Evolutionary conservation across 2,113 vertebrate genomes (phyloP), one percentile per base, ranked within the genome.

Genomic region (Zapornia atra): DNA sequence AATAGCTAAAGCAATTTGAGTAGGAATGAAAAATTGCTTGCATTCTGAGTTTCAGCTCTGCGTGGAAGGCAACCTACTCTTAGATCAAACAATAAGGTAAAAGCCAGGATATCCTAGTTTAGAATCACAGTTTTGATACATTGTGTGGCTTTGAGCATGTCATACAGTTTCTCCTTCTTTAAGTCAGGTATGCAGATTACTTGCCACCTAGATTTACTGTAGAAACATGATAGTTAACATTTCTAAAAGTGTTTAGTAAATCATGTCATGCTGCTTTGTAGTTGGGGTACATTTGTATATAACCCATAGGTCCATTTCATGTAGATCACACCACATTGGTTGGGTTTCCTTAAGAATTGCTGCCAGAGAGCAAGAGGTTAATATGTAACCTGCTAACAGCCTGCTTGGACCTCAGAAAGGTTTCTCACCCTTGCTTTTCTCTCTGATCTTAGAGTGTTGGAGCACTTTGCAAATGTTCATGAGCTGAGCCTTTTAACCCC

Each of bases 1-100:
- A 96, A 94, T 97, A 96, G 69, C 51, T 90, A 68, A 93, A 90
- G 80, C 65, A 82, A 56, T 90, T 94, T 93, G 76, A 90, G 88
- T 69, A 88, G 80, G 76, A 88, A 76, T 68, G 80, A 95, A 88
- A 93, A 92, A 88, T 84, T 0, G 0, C 65, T 92, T 89, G 72
- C 72, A 69, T 59, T 40, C 87, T 25, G 83, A 84, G 40, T 82
- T 95, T 87, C 65, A 91, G 40, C 57, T 86, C 44, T 88, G 72
- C 84, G 69, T 72, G 61, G 64, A 92, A 92, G 57, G 51, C 86
- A 91, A 33, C 69, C 48, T 94, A 53, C 66, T 61, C 86, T 79
- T 44, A 92, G 61, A 94, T 93, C 91, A 87, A 97, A 95, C 44
- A 91, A 28, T 90, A 59, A 92, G 40, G 68, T 88, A 51, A 40